phyloP scores from a whole-genome alignment of 2,113 vertebrate genomes.

The Lota lota region DNA sequence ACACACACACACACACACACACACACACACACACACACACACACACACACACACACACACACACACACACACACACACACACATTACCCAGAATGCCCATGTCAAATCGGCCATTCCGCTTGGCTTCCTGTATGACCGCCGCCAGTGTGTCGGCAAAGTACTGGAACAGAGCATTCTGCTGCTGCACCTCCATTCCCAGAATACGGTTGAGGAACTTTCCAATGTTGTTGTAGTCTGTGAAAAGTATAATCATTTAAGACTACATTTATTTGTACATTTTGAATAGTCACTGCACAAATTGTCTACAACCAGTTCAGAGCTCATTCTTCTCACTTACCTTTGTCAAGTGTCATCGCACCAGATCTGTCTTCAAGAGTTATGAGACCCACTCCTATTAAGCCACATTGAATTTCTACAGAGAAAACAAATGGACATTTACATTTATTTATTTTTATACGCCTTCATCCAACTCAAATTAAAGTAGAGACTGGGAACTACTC shows the following conservation, averaged over 20 bases:
- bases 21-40: no score
- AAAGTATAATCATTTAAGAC: neutral
- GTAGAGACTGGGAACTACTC: no score
- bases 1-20: no score
- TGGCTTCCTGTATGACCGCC: conserved; percentile 95
- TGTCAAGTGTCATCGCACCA: conserved; percentile 87
- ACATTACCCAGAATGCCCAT: conserved; percentile 95
- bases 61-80: neutral
- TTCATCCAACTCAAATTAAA: no score
- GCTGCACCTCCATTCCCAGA: conserved; percentile 96
- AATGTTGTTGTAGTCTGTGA: conserved; percentile 96
- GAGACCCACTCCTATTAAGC: conserved; percentile 92
- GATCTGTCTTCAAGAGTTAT: conserved; percentile 94
- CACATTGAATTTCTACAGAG: conserved; percentile 86
- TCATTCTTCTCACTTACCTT: conserved; percentile 76
- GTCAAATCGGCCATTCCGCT: conserved; percentile 94
- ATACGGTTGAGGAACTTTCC: conserved; percentile 97
- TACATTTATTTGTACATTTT: no score
- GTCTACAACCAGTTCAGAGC: no score
- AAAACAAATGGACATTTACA: neutral
- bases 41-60: no score
- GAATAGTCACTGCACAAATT: no score
- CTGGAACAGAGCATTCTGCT: conserved; percentile 96
- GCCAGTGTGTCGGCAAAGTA: conserved; percentile 94
- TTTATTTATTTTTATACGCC: neutral